Conservation (phyloP, 1,140 invertebrate species). For the Drosophila sturtevanti region DNA sequence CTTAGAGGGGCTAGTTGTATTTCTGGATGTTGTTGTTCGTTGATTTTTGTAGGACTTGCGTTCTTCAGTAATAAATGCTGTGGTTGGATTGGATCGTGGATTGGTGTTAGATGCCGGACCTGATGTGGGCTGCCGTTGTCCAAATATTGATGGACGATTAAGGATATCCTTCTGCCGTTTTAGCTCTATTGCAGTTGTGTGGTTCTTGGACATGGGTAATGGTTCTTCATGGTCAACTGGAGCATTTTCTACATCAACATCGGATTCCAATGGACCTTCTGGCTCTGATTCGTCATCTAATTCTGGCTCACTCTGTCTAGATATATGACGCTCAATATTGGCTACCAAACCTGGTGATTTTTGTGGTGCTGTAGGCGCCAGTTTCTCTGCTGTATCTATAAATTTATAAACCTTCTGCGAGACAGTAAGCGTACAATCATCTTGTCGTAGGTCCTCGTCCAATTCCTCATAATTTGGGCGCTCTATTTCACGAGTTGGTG, state of each 20-base stretch:
- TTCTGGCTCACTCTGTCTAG: constrained; percentile 68
- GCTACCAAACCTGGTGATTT: constrained; percentile 81
- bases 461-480: constrained; percentile 84
- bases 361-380: constrained; percentile 74
- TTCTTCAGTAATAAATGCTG: constrained; percentile 53
- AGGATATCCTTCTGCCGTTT: constrained; percentile 83
- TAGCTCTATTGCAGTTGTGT: constrained; percentile 67
- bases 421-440: constrained; percentile 85
- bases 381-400: constrained; percentile 85
- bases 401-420: constrained; percentile 86
- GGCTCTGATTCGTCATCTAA: constrained; percentile 46
- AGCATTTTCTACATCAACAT: constrained; percentile 14
- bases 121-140: constrained; percentile 26
- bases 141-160: constrained; percentile 83
- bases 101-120: constrained; percentile 6
- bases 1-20: not conserved
- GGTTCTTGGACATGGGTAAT: constrained; percentile 64
- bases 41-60: constrained; percentile 50
- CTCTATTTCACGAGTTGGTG: constrained; percentile 83
- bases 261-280: constrained; percentile 43
- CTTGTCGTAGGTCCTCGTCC: constrained; percentile 84
- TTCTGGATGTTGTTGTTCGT: constrained; percentile 3
- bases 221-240: constrained; percentile 44
- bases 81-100: constrained; percentile 29
- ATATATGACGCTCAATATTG: constrained; percentile 83